Base-by-base conservation (phyloP, 2,113 vertebrate genomes). In the Nyctibius bracteatus region DNA sequence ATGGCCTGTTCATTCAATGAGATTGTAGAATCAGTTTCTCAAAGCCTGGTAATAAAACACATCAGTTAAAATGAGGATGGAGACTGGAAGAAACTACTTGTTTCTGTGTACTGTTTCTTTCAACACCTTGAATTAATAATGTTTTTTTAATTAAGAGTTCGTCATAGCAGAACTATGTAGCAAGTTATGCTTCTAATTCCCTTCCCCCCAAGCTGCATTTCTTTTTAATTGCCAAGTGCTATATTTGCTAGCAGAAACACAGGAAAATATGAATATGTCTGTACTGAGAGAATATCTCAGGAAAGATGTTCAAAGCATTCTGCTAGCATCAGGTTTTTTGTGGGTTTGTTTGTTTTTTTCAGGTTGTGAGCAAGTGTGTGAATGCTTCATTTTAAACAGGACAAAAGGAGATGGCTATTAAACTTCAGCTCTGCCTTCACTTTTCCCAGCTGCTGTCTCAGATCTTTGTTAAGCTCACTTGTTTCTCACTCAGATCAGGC, bases 81-180 rank as follows among this genome's bases (percentile, higher is more conserved):
- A 66, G 39, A 12, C 55, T 72, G 61, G 62, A 82, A 79, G 70
- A 84, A 89, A 37, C 21, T 8, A 57, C 19, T 71, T 80, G 2
- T 2, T 62, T 73, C 23, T 90, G 71, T 77, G 55, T 77, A 65
- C 62, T 86, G 33, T 66, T 94, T 86, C 87, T 95, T 92, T 97
- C 82, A 94, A 86, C 88, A 91, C 72, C 5, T 78, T 95, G 23
- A 52, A 83, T 96, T 95, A 94, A 66, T 77, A 62, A 55, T 37
- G 16, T 80, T 73, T 62, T 58, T 91, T 86, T 13, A 86, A 88
- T 94, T 80, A 88, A 27, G 49, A 37, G 13, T 67, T 91, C 41
- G 39, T 92, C 80, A 59, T 80, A 28, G 33, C 49, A 88, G 87
- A 94, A 46, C 41, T 80, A 49, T 72, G 77, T 81, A 86, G 63